Percentiles rank a stretch among this genome's conserved stretches.
phyloP scores from a whole-genome alignment of 2,797 vertebrate genomes.

The Pterois miles region DNA sequence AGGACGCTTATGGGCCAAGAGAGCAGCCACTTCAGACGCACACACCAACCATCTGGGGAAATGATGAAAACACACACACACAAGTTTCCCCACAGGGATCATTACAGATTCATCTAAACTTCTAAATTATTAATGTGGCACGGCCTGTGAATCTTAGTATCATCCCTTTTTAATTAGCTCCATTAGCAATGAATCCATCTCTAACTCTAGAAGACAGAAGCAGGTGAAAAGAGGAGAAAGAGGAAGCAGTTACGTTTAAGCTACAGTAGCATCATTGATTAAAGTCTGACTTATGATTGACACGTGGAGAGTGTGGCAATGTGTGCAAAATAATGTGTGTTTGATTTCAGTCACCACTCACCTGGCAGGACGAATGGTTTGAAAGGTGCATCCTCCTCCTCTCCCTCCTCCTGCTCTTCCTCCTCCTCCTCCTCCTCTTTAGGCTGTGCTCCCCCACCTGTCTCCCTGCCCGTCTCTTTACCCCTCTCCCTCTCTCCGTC shows the following conservation, averaged over 20 bases:
- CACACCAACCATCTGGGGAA: slow-evolving; percentile 71
- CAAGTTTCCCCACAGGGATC: slow-evolving; percentile 3
- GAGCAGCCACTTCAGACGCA: slow-evolving; percentile 79
- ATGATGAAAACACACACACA: not conserved
- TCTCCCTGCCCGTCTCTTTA: slow-evolving; percentile 42
- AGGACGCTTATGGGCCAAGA: slow-evolving; percentile 83
- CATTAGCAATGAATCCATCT: slow-evolving; percentile 8
- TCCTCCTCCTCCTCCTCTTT: slow-evolving; percentile 80
- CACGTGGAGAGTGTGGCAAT: too few relatives aligned
- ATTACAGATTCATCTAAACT: slow-evolving; percentile 33
- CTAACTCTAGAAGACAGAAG: not conserved
- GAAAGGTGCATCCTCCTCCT: slow-evolving; percentile 65
- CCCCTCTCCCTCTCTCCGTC: slow-evolving; percentile 63
- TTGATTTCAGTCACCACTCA: slow-evolving; percentile 41
- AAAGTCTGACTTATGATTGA: not conserved
- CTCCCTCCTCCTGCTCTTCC: slow-evolving; percentile 69
- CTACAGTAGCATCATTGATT: not conserved
- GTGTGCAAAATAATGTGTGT: not conserved
- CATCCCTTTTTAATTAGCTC: slow-evolving; percentile 38
- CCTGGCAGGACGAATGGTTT: slow-evolving; percentile 80
- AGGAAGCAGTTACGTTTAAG: not conserved
- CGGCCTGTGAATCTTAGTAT: slow-evolving; percentile 14
- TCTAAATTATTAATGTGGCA: slow-evolving; percentile 43
- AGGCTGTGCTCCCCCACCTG: slow-evolving; percentile 37
- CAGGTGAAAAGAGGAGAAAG: not conserved